phyloP scores from a whole-genome alignment of 2,888 invertebrate genomes.

The Rhamnusium bicolor region DNA sequence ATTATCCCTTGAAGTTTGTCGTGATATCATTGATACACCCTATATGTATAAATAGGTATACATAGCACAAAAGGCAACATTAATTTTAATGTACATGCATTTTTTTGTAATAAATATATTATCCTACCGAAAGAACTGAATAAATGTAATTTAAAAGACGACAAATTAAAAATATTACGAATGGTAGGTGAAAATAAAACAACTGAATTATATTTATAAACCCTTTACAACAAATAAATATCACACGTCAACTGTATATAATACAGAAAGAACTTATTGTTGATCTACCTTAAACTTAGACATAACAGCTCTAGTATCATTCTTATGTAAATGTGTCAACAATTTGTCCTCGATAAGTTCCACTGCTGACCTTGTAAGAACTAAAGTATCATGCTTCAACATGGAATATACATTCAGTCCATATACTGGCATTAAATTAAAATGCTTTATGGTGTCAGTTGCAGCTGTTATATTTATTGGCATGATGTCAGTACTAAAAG shows the following conservation, averaged over 20 bases:
- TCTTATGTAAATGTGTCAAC: conserved; percentile 79
- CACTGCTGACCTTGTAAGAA: conserved; percentile 88
- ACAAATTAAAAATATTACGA: too few species aligned
- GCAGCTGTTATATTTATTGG: conserved; percentile 91
- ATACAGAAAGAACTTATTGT: conserved; percentile 60
- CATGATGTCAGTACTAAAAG: conserved; percentile 86
- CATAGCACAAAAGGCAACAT: too few species aligned
- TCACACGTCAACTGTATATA: background rate
- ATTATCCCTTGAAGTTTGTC: too few species aligned
- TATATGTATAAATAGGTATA: too few species aligned
- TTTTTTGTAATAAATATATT: too few species aligned
- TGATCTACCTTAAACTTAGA: conserved; percentile 78
- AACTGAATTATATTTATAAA: too few species aligned
- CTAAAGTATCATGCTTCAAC: conserved; percentile 95
- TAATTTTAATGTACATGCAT: too few species aligned
- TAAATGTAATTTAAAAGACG: too few species aligned
- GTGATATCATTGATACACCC: too few species aligned
- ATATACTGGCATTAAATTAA: conserved; percentile 96
- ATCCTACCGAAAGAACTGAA: too few species aligned
- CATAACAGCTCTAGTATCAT: conserved; percentile 70
- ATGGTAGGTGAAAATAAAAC: too few species aligned
- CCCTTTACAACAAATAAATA: background rate
- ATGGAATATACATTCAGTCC: conserved; percentile 97
- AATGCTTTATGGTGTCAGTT: conserved; percentile 82
- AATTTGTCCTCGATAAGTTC: conserved; percentile 88